phyloP scores from a whole-genome alignment of 2,888 invertebrate genomes.

The Apodemia hepburni region DNA sequence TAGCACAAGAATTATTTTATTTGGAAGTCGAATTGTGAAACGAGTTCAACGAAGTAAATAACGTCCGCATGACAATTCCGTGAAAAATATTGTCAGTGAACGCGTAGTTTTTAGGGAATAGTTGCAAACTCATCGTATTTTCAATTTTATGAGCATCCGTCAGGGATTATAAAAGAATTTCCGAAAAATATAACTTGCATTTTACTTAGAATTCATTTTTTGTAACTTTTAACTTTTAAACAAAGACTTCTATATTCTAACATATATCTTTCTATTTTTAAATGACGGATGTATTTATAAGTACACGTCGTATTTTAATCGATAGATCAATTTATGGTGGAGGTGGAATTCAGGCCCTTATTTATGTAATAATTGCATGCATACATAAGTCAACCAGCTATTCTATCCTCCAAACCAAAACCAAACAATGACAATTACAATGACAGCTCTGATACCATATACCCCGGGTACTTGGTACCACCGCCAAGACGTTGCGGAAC shows the following conservation, averaged over 20 bases:
- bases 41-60: background rate
- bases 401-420: too few species aligned
- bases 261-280: background rate
- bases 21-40: background rate
- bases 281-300: background rate
- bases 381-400: too few species aligned
- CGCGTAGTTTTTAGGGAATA: background rate
- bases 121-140: background rate
- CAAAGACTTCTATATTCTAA: too few species aligned
- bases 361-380: too few species aligned
- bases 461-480: too few species aligned
- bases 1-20: background rate
- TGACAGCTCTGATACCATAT: too few species aligned
- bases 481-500: too few species aligned
- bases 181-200: background rate
- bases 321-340: too few species aligned
- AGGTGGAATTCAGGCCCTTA: too few species aligned
- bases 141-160: background rate
- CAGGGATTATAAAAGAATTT: background rate
- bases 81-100: conserved; percentile 1
- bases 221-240: background rate
- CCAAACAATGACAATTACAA: too few species aligned
- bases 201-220: background rate
- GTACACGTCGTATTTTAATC: too few species aligned
- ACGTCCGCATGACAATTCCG: background rate